Evolutionary conservation across 2,888 invertebrate species (phyloP), one percentile per base, ranked within the genome.

Genomic region (Campaea margaritaria): DNA sequence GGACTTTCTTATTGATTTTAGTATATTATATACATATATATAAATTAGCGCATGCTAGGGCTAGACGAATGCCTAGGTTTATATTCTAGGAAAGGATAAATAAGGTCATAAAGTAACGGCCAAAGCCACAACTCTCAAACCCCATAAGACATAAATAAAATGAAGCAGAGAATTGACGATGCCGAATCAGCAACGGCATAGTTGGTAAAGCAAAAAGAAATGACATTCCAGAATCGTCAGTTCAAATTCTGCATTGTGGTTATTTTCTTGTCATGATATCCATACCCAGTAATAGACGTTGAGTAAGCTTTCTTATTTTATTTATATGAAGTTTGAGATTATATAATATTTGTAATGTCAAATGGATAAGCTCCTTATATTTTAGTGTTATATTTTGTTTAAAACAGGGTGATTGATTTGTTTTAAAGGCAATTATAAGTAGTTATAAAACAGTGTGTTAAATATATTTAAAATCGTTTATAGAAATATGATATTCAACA

Each of bases 391-490:
- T 34, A 13, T 55, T 62, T 58, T 46, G n/a, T 51, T 59, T 59
- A 15, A 59, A 44, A 61, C 66, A 58, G 61, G 58, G 53, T 67
- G 43, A 47, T 51, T 44, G 49, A 38, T 59, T 56, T 60, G 15
- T 39, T 48, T 57, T 45, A 15, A 39, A 31, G 16, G 15, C 15
- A 39, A 46, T 45, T 12, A 15, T 38, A 16, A 34, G 21, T 43
- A 43, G 27, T 41, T 41, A n/a, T 2, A n/a, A 39, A 16, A 43
- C 21, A 27, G 2, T 13, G 3, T 12, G 9, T 27, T 38, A 14
- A 38, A 21, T 21, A 21, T 31, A 31, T 52, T 36, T 43, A 31
- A 36, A 43, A 9, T 28, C 9, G 0, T 44, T 2, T n/a, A 13
- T 44, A n/a, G n/a, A 28, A 28, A 28, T 8, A 28, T 44, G 28